These are phyloP conservation scores for Napeogenes inachia DNA, from an alignment of 2,888 invertebrate species.

Conservation along the genomic window DNA sequence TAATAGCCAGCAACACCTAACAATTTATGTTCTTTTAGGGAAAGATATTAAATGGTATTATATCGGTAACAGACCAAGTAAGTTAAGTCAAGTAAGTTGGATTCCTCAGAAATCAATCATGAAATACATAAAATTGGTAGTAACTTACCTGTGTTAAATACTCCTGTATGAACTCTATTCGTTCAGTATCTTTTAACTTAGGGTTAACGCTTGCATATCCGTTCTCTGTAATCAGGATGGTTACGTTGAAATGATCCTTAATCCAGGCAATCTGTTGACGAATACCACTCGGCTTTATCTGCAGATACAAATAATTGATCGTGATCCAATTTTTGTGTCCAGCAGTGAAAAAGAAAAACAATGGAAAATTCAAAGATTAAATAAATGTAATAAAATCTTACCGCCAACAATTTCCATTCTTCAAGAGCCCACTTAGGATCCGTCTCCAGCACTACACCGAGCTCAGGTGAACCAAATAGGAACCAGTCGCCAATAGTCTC, in stretches of 20 bases:
- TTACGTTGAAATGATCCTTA: conserved; percentile 53
- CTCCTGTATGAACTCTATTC: conserved; percentile 37
- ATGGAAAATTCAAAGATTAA: background rate
- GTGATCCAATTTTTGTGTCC: background rate
- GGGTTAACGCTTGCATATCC: conserved; percentile 46
- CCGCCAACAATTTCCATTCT: conserved; percentile 17
- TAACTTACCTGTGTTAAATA: conserved; percentile 45
- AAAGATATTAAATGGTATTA: too few relatives aligned
- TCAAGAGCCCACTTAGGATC: conserved; percentile 22
- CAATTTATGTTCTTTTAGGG: background rate
- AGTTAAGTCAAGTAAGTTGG: too few relatives aligned
- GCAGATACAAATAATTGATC: background rate
- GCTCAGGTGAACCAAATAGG: conserved; percentile 15
- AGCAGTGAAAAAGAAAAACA: background rate
- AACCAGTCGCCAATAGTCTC: conserved; percentile 31
- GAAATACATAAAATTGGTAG: too few relatives aligned
- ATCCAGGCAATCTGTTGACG: conserved; percentile 56
- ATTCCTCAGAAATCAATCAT: background rate
- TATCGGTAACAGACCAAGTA: too few relatives aligned
- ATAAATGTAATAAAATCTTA: conserved; percentile 6
- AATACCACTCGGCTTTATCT: conserved; percentile 67
- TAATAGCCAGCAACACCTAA: conserved; percentile 41
- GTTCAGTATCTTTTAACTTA: conserved; percentile 41
- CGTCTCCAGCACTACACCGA: conserved; percentile 13
- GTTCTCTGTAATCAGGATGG: conserved; percentile 68